Evolutionary conservation across 2,888 invertebrate species (phyloP).

Genomic region (Marronus borbonicus): DNA sequence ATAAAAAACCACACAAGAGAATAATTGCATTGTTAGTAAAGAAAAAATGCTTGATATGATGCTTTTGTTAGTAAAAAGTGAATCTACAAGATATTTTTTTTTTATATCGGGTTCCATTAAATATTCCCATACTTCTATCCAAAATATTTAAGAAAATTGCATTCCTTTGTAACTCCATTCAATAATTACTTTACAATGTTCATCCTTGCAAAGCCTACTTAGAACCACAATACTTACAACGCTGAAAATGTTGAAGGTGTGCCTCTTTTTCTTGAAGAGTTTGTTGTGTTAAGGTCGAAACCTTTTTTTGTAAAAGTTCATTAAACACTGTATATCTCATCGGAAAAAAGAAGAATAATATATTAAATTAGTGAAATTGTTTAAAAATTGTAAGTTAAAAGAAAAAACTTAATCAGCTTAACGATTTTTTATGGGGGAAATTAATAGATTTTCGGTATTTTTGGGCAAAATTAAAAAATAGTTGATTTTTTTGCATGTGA

Average conservation of each 20-base stretch:
- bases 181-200: constrained; percentile 2
- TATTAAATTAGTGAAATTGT: too few species aligned
- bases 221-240: constrained; percentile 10
- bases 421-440: too few species aligned
- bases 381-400: not conserved
- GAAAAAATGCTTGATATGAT: not conserved
- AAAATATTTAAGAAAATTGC: not conserved
- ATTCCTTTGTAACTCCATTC: constrained; percentile 15
- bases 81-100: not conserved
- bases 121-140: not conserved
- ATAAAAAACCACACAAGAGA: constrained; percentile 8
- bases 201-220: not conserved
- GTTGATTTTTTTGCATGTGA: too few species aligned
- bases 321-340: not conserved
- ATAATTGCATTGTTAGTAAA: not conserved
- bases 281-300: not conserved
- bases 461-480: too few species aligned
- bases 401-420: not conserved
- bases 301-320: constrained; percentile 6
- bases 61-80: constrained; percentile 16
- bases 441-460: too few species aligned
- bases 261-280: not conserved
- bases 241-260: not conserved
- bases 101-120: not conserved
- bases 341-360: not conserved